Base-by-base conservation (phyloP, 2,113 vertebrate genomes). In the Polyodon spathula region DNA sequence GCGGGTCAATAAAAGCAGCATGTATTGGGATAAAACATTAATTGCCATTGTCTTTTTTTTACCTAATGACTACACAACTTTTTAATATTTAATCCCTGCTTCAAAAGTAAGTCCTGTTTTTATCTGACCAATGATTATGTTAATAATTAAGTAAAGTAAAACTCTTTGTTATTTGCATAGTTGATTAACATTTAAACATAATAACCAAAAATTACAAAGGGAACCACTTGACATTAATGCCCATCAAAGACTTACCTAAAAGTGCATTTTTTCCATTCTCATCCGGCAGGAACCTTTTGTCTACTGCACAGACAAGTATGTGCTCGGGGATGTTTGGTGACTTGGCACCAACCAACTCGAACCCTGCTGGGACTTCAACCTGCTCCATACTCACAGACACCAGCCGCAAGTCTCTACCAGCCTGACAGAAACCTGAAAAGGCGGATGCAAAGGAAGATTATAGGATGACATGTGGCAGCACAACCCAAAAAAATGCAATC, bases 211-310 rank as follows among this genome's bases (percentile, higher is more conserved):
- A 12, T 27, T 27, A 27, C 27, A 27, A 27, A 27, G 27, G 27
- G 27, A 27, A 27, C 27, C 27, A 27, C 3, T 27, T 27, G 27
- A 27, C 27, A 27, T 27, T 3, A 27, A 27, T 2, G 39, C 42
- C 40, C 37, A 55, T 15, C 40, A 62, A 58, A 7, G 17, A 82
- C 88, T 88, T 78, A 99, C 96, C 96, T 92, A 99, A 96, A 95
- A 99, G 95, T 94, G 96, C 95, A 94, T 98, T 97, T 91, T 98
- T 99, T 67, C 96, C 96, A 64, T 94, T 90, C 80, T 96, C 95
- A 68, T 99, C 94, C 44, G 96, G 96, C 77, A 99, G 81, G 80
- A 97, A 99, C 58, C 95, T 78, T 46, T 93, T 93, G 87, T 99
- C 96, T 65, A 99, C 96, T 44, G 93, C 93, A 5, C 96, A 99